Percentiles rank a stretch among this genome's conserved stretches.
These are phyloP conservation scores for Drosophila trapezifrons DNA, from an alignment of 1,140 invertebrate genomes.

Conservation along the genomic window DNA sequence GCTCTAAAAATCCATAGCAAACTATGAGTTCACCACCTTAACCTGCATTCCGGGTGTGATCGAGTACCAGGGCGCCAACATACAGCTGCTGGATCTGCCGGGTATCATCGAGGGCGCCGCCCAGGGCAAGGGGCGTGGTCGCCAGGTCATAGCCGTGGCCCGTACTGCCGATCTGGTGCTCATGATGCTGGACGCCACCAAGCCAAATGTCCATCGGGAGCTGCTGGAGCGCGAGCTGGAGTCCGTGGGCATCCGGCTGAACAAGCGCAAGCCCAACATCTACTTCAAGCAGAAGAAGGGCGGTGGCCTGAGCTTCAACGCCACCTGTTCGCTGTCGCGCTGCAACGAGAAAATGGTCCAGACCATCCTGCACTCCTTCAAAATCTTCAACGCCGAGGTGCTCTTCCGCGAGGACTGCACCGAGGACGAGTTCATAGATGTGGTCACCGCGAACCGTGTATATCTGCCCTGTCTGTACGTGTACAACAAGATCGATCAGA, in stretches of 20 bases:
- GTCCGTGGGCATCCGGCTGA: conserved; percentile 97
- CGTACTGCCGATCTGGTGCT: conserved; percentile 97
- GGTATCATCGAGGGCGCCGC: conserved; percentile 99
- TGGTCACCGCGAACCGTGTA: conserved; percentile 98
- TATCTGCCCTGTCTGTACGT: conserved; percentile 99
- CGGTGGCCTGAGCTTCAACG: conserved; percentile 99
- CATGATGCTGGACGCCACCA: conserved; percentile 99
- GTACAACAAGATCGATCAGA: conserved; percentile 99
- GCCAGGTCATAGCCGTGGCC: conserved; percentile 97
- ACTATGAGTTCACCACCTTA: conserved; percentile 99
- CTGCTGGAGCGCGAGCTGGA: conserved; percentile 97
- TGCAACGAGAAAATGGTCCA: conserved; percentile 99
- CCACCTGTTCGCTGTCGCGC: conserved; percentile 96
- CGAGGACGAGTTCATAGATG: conserved; percentile 99
- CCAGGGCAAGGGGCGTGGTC: conserved; percentile 92
- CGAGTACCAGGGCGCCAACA: conserved; percentile 98
- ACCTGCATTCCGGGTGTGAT: conserved; percentile 99
- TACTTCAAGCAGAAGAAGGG: conserved; percentile 99
- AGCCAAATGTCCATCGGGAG: conserved; percentile 96
- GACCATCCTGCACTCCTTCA: conserved; percentile 99
- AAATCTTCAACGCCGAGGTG: conserved; percentile 99
- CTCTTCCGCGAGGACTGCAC: conserved; percentile 98
- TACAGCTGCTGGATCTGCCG: conserved; percentile 98
- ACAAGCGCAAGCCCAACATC: conserved; percentile 97
- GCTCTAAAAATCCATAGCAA: conserved; percentile 85